Evolutionary conservation across 2,113 vertebrate species (phyloP).

Genomic region (Loxodonta africana): DNA sequence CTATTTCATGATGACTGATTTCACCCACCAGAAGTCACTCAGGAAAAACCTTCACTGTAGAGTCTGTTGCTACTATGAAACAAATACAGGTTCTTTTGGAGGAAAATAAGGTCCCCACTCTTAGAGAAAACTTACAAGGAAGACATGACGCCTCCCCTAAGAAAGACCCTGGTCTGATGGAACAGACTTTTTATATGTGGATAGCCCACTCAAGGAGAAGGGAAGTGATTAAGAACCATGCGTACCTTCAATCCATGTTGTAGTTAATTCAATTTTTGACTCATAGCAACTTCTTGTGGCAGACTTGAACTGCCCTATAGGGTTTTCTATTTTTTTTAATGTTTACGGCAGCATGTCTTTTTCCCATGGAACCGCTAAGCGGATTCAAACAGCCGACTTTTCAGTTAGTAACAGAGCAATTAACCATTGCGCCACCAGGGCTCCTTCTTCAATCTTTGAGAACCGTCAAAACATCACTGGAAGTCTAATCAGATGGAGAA

Average conservation of each 20-base stretch:
- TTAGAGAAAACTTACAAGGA: neutral
- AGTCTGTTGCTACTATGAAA: constrained; percentile 11
- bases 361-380: neutral
- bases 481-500: constrained; percentile 11
- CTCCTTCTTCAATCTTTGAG: neutral
- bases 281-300: neutral
- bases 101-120: constrained; percentile 1
- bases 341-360: neutral
- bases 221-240: neutral
- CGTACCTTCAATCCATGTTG: neutral
- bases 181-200: constrained; percentile 23
- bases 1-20: constrained; percentile 5
- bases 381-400: neutral
- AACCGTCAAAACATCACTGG: neutral
- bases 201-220: neutral
- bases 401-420: neutral
- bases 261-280: neutral
- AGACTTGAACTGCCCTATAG: neutral
- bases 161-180: neutral
- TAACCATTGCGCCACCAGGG: neutral
- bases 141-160: constrained; percentile 27
- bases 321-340: neutral
- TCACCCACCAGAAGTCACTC: constrained; percentile 30
- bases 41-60: constrained; percentile 17
- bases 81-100: neutral